Conservation (phyloP, 2,888 invertebrate genomes). For the Eupithecia tripunctaria region DNA sequence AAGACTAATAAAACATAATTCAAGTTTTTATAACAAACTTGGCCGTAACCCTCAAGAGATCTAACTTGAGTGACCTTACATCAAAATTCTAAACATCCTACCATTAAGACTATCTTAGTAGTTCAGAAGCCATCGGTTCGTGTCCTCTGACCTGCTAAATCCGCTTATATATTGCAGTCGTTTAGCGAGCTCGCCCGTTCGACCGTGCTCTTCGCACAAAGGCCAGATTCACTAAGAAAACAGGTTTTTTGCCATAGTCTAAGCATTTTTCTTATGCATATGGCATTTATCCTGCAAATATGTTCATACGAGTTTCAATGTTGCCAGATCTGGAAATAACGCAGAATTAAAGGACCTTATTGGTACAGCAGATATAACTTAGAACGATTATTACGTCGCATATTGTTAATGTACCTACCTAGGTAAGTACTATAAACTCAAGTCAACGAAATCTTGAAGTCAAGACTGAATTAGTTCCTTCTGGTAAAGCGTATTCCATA, state of each 20-base stretch:
- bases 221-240: conserved; percentile 28
- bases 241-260: conserved; percentile 4
- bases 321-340: background rate
- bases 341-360: background rate
- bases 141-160: conserved; percentile 59
- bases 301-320: background rate
- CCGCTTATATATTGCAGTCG: conserved; percentile 54
- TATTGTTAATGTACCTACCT: too few species aligned
- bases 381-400: too few species aligned
- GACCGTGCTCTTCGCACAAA: conserved; percentile 44
- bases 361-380: background rate
- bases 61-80: conserved; percentile 22
- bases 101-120: conserved; percentile 48
- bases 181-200: conserved; percentile 51
- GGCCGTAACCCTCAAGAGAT: conserved; percentile 5
- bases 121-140: conserved; percentile 48
- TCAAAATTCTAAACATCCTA: conserved; percentile 38
- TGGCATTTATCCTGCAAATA: background rate
- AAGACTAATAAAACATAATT: background rate
- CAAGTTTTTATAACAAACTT: background rate
- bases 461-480: background rate
- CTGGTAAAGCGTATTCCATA: background rate
- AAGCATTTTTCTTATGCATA: background rate
- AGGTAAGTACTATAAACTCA: background rate
- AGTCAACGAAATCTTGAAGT: background rate